Conservation (phyloP, 2,797 vertebrate genomes). For the Australoheros facetus region DNA sequence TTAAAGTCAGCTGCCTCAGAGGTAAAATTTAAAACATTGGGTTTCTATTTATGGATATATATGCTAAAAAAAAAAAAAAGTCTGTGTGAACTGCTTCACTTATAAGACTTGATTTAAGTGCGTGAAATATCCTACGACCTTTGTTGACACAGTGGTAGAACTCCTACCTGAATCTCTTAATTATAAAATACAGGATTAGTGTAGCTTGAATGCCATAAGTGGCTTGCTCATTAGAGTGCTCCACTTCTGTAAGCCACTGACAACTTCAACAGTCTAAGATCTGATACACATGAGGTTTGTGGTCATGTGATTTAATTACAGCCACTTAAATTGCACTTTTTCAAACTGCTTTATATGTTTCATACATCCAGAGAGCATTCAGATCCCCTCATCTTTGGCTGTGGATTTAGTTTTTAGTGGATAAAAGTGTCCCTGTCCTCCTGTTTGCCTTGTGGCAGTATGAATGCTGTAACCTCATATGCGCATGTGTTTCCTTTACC, state of each 20-base stretch:
- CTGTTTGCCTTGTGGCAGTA: background rate
- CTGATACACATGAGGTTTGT: background rate
- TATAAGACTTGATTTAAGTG: background rate
- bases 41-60: no score
- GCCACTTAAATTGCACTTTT: background rate
- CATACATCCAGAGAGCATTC: background rate
- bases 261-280: background rate
- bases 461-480: background rate
- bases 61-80: no score
- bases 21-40: constrained; percentile 76
- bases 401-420: background rate
- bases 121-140: background rate
- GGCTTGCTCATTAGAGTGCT: background rate
- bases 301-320: background rate
- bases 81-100: background rate
- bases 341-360: background rate
- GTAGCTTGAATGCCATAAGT: constrained; percentile 1
- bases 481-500: background rate
- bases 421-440: background rate
- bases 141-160: background rate
- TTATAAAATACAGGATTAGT: background rate
- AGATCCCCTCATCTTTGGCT: background rate
- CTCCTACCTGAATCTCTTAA: background rate
- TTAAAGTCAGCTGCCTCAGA: constrained; percentile 99
- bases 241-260: background rate